Percentiles rank a stretch among this genome's conserved stretches.
These are phyloP conservation scores for Eleginops maclovinus DNA, from an alignment of 2,113 vertebrate species.

Conservation along the genomic window DNA sequence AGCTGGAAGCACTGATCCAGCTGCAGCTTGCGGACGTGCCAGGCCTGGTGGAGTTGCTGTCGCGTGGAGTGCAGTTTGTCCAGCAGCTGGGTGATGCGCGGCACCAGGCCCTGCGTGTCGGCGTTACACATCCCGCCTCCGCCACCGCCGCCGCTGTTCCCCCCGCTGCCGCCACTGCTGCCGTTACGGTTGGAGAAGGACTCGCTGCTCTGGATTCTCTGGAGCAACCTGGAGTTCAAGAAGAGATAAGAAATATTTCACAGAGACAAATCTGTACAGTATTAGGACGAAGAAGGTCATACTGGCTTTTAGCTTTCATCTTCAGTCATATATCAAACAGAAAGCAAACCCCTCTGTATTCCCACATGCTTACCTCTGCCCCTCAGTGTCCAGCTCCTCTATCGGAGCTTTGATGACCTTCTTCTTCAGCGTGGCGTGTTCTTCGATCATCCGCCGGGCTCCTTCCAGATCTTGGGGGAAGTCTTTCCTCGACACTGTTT, in stretches of 20 bases:
- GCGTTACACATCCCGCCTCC: slow-evolving; percentile 88
- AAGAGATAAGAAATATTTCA: background rate
- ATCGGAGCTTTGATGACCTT: slow-evolving; percentile 98
- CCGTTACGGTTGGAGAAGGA: slow-evolving; percentile 90
- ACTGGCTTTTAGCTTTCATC: background rate
- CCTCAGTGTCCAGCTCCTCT: slow-evolving; percentile 96
- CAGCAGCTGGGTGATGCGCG: slow-evolving; percentile 93
- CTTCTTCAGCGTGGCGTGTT: slow-evolving; percentile 95
- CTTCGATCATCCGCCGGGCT: slow-evolving; percentile 96
- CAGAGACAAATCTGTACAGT: background rate
- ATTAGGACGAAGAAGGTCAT: background rate
- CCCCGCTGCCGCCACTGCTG: slow-evolving; percentile 31
- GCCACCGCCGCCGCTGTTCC: slow-evolving; percentile 49
- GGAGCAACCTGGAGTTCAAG: slow-evolving; percentile 84
- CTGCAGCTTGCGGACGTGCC: slow-evolving; percentile 97
- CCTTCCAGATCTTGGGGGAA: slow-evolving; percentile 97
- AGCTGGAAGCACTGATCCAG: slow-evolving; percentile 99
- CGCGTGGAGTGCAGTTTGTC: slow-evolving; percentile 96
- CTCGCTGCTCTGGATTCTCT: slow-evolving; percentile 96
- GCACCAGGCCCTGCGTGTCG: slow-evolving; percentile 95
- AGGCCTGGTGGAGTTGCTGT: slow-evolving; percentile 98
- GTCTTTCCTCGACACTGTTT: slow-evolving; percentile 95
- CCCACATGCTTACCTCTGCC: slow-evolving; percentile 83
- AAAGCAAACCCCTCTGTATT: background rate
- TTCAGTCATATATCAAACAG: background rate